Base-by-base conservation (phyloP, 2,797 vertebrate species). In the Hippopotamyrus pictus region DNA sequence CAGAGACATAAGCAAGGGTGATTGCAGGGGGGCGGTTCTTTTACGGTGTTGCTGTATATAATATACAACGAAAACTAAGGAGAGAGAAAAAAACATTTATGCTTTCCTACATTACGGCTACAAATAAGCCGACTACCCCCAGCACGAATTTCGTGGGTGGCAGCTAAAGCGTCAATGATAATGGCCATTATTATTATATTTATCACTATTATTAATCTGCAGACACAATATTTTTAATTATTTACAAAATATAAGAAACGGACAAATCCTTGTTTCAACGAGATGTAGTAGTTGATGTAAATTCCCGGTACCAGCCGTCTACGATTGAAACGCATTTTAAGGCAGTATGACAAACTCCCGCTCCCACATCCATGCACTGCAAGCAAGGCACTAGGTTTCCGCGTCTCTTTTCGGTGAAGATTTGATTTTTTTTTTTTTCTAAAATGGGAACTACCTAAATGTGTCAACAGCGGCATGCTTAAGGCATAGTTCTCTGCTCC, bases 1-100 rank as follows among this genome's bases (percentile, higher is more conserved):
- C 92, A 91, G 92, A 92, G 91, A 73, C 53, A 91, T 93, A 94
- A 92, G 94, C 76, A 90, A 84, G 89, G 91, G 91, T 92, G 89
- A 88, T 90, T 79, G 92, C 88, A 91, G 87, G 92, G 90, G 92
- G 93, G 88, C 91, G 93, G 92, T 90, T 91, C 90, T 92, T 87
- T 91, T 85, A 22, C 83, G 3, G 6, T 84, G 82, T 37, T 22
- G 29, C 84, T 29, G 29, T 57, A 17, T n/a, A 57, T 57, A 29
- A 33, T 19, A 22, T 33, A 62, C 79, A 29, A 50, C 17, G 44
- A 65, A 53, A 89, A 65, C 19, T 48, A 84, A 82, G 46, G 5
- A 22, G 14, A 17, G 22, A 44, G 44, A 59, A 14, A 37, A 48
- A 62, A 6, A 46, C 41, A 88, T 69, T 22, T 73, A 11, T 50